phyloP scores from a whole-genome alignment of 2,888 invertebrate genomes.

The Hoplodrina ambigua region DNA sequence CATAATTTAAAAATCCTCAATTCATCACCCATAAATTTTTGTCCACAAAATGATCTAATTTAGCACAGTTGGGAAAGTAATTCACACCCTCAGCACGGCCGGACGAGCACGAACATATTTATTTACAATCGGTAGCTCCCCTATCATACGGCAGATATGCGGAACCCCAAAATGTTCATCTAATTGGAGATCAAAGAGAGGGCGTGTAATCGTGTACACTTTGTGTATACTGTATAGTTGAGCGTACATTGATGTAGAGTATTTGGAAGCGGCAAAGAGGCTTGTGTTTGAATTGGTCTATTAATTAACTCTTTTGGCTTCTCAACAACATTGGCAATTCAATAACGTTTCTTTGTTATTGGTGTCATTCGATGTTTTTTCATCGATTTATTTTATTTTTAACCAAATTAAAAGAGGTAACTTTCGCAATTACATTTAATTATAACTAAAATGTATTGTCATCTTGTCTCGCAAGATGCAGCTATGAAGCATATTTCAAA shows the following conservation, averaged over 20 bases:
- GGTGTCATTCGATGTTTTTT: no score
- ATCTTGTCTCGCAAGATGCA: no score
- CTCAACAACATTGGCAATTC: background rate
- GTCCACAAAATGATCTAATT: constrained; percentile 51
- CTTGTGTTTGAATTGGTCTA: background rate
- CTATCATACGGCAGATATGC: constrained; percentile 77
- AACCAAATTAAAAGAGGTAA: no score
- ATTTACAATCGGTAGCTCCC: constrained; percentile 78
- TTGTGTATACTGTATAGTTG: constrained; percentile 75
- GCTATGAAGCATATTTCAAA: no score
- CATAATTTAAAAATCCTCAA: constrained; percentile 1
- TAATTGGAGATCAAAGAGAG: constrained; percentile 90
- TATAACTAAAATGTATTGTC: no score
- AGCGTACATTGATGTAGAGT: constrained; percentile 42
- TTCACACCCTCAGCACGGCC: constrained; percentile 61
- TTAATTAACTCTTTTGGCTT: background rate
- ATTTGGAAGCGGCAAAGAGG: constrained; percentile 69
- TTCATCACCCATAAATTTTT: constrained; percentile 38
- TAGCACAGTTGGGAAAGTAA: constrained; percentile 61
- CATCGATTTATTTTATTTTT: no score
- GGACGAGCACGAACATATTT: constrained; percentile 78
- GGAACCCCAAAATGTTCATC: constrained; percentile 89
- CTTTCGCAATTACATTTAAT: no score
- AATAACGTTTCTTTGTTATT: background rate
- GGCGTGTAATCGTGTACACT: constrained; percentile 86